These are phyloP conservation scores for Otis tarda DNA, from an alignment of 2,113 vertebrate species.

Conservation along the genomic window DNA sequence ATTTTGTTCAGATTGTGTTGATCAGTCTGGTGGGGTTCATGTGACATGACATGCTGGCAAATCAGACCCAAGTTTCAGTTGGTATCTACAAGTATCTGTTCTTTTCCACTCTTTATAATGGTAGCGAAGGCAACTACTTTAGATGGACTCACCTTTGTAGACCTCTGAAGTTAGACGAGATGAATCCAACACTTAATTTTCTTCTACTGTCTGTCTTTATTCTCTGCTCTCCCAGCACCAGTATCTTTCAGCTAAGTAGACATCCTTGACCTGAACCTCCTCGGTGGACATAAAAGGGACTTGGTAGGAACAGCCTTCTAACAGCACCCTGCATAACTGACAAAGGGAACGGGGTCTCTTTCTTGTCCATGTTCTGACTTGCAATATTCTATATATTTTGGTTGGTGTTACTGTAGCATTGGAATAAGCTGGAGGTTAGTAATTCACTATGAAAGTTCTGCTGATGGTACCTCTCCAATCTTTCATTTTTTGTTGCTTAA, in stretches of 20 bases:
- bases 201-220: not conserved
- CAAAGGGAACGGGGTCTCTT: not conserved
- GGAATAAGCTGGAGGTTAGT: not conserved
- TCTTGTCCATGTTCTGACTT: not conserved
- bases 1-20: not conserved
- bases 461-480: not conserved
- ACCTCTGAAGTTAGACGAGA: not conserved
- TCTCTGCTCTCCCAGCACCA: not conserved
- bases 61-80: not conserved
- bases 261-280: not conserved
- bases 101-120: not conserved
- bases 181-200: not conserved
- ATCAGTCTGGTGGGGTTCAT: not conserved
- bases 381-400: not conserved
- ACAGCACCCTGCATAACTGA: not conserved
- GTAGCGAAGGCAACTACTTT: not conserved
- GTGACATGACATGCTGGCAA: not conserved
- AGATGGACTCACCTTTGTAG: fast-evolving
- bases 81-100: not conserved
- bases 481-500: not conserved
- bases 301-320: not conserved
- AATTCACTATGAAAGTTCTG: not conserved
- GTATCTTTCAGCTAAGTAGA: not conserved
- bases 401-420: not conserved
- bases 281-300: not conserved